phyloP scores from a whole-genome alignment of 2,888 invertebrate species.

The Elgonia sp. region DNA sequence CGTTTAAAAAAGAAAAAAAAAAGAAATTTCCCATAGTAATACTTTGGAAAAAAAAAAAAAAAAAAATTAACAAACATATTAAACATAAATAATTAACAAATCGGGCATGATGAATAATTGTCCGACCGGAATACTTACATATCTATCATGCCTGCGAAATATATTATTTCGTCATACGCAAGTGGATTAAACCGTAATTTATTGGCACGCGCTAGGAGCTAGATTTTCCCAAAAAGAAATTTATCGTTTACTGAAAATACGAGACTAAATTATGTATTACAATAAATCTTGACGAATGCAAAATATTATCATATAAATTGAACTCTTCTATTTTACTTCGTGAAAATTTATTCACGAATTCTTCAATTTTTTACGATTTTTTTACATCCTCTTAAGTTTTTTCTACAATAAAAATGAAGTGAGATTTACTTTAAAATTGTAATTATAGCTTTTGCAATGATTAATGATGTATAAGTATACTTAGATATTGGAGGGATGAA shows the following conservation, averaged over 20 bases:
- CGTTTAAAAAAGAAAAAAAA: too few relatives aligned
- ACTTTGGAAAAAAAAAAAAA: constrained; percentile 16
- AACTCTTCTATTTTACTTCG: constrained; percentile 17
- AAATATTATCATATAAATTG: constrained; percentile 67
- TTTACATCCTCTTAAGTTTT: too few relatives aligned
- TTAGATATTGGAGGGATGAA: too few relatives aligned
- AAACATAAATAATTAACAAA: constrained; percentile 35
- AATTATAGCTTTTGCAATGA: too few relatives aligned
- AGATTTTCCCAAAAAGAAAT: constrained; percentile 52
- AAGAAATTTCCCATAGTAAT: too few relatives aligned
- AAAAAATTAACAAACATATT: constrained; percentile 11
- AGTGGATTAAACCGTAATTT: constrained; percentile 37
- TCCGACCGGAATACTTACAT: constrained; percentile 49
- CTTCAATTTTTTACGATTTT: neutral
- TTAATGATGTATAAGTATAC: too few relatives aligned
- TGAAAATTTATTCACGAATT: neutral
- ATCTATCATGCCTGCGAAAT: constrained; percentile 33
- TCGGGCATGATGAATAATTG: constrained; percentile 49
- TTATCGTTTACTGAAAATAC: constrained; percentile 47
- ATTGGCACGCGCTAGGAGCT: constrained; percentile 38
- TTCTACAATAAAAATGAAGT: neutral
- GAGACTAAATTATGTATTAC: constrained; percentile 54
- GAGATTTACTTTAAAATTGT: neutral
- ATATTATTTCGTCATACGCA: constrained; percentile 47
- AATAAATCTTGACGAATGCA: constrained; percentile 39